Evolutionary conservation across 2,888 invertebrate genomes (phyloP), one percentile per base, ranked within the genome.

Genomic region (Esperia sulphurella): DNA sequence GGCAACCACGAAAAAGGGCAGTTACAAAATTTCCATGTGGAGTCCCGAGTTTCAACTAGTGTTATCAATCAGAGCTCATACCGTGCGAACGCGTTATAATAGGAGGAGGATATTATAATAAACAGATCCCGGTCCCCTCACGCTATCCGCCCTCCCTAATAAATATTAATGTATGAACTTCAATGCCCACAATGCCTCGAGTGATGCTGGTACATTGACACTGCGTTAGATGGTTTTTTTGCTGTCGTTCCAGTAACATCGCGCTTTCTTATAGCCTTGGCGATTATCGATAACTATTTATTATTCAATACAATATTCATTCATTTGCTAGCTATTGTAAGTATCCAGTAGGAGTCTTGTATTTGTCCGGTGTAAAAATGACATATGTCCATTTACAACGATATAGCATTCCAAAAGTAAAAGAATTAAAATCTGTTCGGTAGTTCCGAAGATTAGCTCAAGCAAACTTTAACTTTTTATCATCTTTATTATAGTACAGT

Each of bases 61-160:
- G 38, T 68, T 72, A 81, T 75, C 77, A 85, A 82, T 81, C 80
- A 75, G 71, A 70, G 70, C 68, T 61, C 61, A 65, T 73, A 79
- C 83, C 88, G 87, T 87, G 87, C 84, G 87, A 87, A 83, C 86
- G 83, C 83, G 83, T 83, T 81, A 85, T 86, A 86, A 86, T 87
- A 82, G 71, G 80, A 79, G 55, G 63, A 78, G 88, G 88, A 88
- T 84, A 89, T 89, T 86, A 88, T 86, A 88, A 86, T 88, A 87
- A 88, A 88, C 86, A 84, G 85, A 83, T 79, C 79, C 71, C 74
- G 75, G 79, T 68, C 84, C 85, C 84, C 86, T 82, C 78, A 7
- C 58, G 64, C 61, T 58, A 50, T 54, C 54, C 65, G 68, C 77
- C 78, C 81, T 80, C 81, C 79, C 83, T 82, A 87, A 87, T 85